Evolutionary conservation across 2,888 invertebrate genomes (phyloP).

Genomic region (Lampropteryx suffumata): DNA sequence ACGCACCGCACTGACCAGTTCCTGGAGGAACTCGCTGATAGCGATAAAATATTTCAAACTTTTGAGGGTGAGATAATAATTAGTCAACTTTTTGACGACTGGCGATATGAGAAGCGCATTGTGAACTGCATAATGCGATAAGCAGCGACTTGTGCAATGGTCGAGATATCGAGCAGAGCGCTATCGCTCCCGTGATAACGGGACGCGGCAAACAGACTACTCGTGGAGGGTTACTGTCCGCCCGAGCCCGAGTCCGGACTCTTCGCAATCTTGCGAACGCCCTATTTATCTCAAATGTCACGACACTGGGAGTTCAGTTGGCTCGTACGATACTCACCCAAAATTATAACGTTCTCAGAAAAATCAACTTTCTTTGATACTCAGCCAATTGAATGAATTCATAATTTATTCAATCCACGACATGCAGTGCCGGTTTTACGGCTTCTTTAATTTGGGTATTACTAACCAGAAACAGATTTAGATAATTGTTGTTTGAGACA

Average conservation of each 20-base stretch:
- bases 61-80: conserved; percentile 36
- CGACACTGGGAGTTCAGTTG: conserved; percentile 25
- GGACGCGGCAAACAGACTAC: conserved; percentile 58
- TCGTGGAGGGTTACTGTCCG: conserved; percentile 56
- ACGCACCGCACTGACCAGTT: conserved; percentile 50
- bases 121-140: conserved; percentile 70
- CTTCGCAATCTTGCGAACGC: conserved; percentile 46
- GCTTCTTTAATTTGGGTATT: too few species aligned
- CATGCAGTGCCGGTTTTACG: too few species aligned
- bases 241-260: conserved; percentile 30
- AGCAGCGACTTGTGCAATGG: conserved; percentile 60
- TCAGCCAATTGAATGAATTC: conserved; percentile 42
- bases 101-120: conserved; percentile 56
- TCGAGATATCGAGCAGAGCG: conserved; percentile 57
- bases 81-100: conserved; percentile 52
- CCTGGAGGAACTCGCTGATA: conserved; percentile 44
- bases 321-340: conserved; percentile 32
- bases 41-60: conserved; percentile 31
- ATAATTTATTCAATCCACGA: too few species aligned
- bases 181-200: conserved; percentile 70
- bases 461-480: too few species aligned
- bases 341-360: conserved; percentile 37
- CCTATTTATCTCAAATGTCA: conserved; percentile 54
- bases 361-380: conserved; percentile 41
- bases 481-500: too few species aligned